phyloP scores from a whole-genome alignment of 1,140 invertebrate species.

The Zophobas morio region DNA sequence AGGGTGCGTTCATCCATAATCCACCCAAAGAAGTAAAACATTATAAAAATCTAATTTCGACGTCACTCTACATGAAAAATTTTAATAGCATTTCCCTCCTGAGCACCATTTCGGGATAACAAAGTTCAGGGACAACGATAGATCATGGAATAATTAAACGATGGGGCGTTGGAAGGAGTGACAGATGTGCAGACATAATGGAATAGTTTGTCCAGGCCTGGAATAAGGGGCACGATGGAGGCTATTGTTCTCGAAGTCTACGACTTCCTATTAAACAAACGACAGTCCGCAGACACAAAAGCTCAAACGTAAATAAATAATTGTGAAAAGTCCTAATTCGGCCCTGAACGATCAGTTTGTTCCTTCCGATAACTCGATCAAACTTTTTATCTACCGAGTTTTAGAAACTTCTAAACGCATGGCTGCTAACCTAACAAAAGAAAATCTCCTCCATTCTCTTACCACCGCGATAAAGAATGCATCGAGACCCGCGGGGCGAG shows the following conservation, averaged over 20 bases:
- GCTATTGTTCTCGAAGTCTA: neutral
- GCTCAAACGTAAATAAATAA: neutral
- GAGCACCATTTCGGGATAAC: too few species aligned
- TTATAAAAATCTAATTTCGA: too few species aligned
- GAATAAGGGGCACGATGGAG: neutral
- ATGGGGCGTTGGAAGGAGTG: neutral
- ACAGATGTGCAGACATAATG: neutral
- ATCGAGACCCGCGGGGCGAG: neutral
- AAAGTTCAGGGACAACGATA: neutral
- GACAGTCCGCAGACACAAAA: neutral
- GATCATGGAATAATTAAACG: neutral
- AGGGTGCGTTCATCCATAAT: too few species aligned
- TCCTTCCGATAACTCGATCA: conserved; percentile 1
- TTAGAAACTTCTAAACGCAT: neutral
- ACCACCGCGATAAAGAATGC: neutral
- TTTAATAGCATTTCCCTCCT: too few species aligned
- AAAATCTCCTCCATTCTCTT: neutral
- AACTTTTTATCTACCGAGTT: neutral
- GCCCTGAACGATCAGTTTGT: neutral
- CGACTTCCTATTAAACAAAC: neutral
- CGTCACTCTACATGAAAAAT: too few species aligned
- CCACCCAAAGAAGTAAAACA: too few species aligned
- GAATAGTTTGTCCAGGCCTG: neutral
- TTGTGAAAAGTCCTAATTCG: neutral
- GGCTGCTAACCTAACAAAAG: neutral